Evolutionary conservation across 2,797 vertebrate species (phyloP), one percentile per base, ranked within the genome.

Genomic region (Podargus strigoides): DNA sequence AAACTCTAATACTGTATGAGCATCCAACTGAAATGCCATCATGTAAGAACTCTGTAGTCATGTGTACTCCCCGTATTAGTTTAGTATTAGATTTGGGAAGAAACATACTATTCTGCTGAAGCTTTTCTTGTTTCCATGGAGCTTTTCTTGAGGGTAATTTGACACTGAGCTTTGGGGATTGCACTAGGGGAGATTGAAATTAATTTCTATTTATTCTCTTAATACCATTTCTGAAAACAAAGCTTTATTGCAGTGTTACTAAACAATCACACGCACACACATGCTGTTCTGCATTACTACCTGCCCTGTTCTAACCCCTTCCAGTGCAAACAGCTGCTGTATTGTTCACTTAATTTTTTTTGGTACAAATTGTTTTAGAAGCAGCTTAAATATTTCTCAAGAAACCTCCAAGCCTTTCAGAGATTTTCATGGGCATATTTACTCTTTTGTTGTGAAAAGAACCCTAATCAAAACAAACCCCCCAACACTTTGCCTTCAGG

Each of bases 1-100:
- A 66, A 72, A 30, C 12, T 14, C 2, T 67, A 18, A 6, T 34
- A 3, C 28, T 30, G 0, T 13, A 22, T 37, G 22, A 60, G 12
- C 41, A 60, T 60, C 46, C 22, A 37, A 3, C 36, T 67, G 53
- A 72, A 90, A 55, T 59, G 30, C 2, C 23, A 3, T 67, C 4
- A 15, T 37, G n/a, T 27, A 63, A n/a, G 41, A 63, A 26, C 17
- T 46, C 30, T 7, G 34, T 22, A 32, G n/a, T 72, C 28, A 21
- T 32, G 19, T 14, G 10, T 55, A 37, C 14, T 83, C 30, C 13
- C 12, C 18, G 7, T 58, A 50, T 42, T 64, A 12, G 32, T 64
- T 62, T 62, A 41, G 5, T 41, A 5, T 69, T 62, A 62, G 17
- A 37, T 66, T 69, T 81, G 13, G 52, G 37, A 70, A 69, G 82